phyloP scores from a whole-genome alignment of 2,113 vertebrate genomes.

The Collichthys lucidus region DNA sequence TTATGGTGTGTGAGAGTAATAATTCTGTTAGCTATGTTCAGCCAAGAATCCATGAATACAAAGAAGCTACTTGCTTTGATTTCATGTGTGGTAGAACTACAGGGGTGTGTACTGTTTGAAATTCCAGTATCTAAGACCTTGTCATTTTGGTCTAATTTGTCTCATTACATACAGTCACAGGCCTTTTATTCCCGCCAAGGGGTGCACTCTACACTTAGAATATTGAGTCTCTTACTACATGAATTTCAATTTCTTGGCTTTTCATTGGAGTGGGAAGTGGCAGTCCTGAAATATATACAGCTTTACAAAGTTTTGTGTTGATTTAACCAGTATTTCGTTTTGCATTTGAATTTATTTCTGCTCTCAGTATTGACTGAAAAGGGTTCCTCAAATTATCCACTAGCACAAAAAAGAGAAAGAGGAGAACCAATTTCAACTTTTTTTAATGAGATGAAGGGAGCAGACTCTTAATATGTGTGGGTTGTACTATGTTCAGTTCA shows the following conservation, averaged over 20 bases:
- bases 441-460: conserved; percentile 7
- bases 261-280: conserved; percentile 32
- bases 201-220: conserved; percentile 41
- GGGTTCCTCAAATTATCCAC: conserved; percentile 14
- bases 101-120: conserved; percentile 57
- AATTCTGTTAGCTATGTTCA: conserved; percentile 71
- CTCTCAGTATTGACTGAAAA: conserved; percentile 4
- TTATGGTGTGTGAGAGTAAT: conserved; percentile 66
- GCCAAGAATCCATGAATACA: conserved; percentile 73
- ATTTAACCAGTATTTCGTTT: conserved; percentile 24
- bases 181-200: conserved; percentile 47
- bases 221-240: conserved; percentile 58
- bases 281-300: conserved; percentile 18
- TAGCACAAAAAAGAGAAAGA: not conserved
- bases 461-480: not conserved
- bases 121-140: conserved; percentile 64
- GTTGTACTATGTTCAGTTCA: conserved; percentile 1
- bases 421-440: not conserved
- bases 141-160: conserved; percentile 72
- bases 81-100: conserved; percentile 51
- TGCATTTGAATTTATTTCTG: conserved; percentile 29
- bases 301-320: conserved; percentile 5
- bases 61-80: conserved; percentile 68
- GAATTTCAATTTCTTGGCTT: conserved; percentile 51
- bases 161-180: conserved; percentile 51